phyloP scores from a whole-genome alignment of 2,888 invertebrate genomes.

The Drosophila meridionalis region DNA sequence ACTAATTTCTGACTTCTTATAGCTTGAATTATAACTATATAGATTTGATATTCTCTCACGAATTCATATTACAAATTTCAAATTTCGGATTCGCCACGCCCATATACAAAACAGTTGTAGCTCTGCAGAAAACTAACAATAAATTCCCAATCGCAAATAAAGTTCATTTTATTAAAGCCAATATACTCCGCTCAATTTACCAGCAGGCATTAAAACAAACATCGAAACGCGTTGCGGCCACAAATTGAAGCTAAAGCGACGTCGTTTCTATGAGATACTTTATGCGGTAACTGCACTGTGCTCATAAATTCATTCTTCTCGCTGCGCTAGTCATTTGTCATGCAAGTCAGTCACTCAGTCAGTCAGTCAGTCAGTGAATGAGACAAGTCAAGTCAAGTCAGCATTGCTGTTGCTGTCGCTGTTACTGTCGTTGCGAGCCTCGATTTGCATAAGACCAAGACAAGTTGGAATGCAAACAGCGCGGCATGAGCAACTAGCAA shows the following conservation, averaged over 20 bases:
- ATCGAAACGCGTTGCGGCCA: constrained; percentile 47
- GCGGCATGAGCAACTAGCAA: constrained; percentile 4
- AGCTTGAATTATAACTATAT: not conserved
- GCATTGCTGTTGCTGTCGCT: constrained; percentile 39
- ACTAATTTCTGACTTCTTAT: not conserved
- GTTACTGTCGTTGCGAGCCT: constrained; percentile 24
- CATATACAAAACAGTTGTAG: too few species aligned
- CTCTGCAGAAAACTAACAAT: too few species aligned
- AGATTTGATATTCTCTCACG: too few species aligned
- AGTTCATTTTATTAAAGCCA: not conserved
- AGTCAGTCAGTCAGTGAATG: constrained; percentile 30
- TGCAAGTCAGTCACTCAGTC: constrained; percentile 56
- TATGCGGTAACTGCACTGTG: constrained; percentile 75
- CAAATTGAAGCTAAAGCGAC: constrained; percentile 22
- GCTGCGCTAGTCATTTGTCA: constrained; percentile 57
- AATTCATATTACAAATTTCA: too few species aligned
- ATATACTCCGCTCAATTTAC: not conserved
- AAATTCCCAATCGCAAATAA: not conserved
- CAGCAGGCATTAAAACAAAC: constrained; percentile 5
- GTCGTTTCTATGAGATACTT: constrained; percentile 69
- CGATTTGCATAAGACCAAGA: constrained; percentile 69
- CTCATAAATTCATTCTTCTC: constrained; percentile 69
- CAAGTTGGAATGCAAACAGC: constrained; percentile 10
- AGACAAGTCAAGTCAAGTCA: constrained; percentile 46
- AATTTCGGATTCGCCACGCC: too few species aligned